Base-by-base conservation (phyloP, 64 coral and sea anemone genomes). In the Anthopleura sola region DNA sequence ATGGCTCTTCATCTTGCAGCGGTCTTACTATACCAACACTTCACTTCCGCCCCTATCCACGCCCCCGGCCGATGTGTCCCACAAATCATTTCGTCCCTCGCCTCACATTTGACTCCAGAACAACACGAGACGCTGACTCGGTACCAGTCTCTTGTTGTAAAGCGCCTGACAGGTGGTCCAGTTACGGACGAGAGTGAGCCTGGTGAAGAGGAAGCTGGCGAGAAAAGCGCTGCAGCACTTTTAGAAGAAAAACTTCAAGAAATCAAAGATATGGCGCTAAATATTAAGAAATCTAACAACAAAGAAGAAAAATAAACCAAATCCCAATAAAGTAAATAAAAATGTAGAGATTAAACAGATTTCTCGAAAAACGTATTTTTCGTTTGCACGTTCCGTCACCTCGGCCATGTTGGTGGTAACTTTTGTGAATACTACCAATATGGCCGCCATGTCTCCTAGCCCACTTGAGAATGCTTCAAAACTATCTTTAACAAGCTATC, bases 41-140 rank as follows among this genome's bases (percentile, higher is more conserved):
- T 94, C 84, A 95, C 97, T 53, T 80, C 87, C 75, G 89, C 89
- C 75, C 87, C 93, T 77, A 49, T 99, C 37, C 97, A 99, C 23
- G 93, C 92, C 0, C 97, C 97, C 0, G 97, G 97, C 16, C 90
- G 93, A 39, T 99, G 97, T 81, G 93, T 99, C 38, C 97, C 97
- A 60, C 97, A 99, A 23, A 86, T 99, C 55, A 92, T 99, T 74
- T 85, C 60, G 56, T 95, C 75, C 64, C 90, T 99, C 14, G 71
- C 57, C 46, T 60, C 79, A 14, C 81, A 88, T 36, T 80, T 99
- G 88, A 49, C 90, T 24, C 74, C 87, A 7, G 97, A 99, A 84
- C 87, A 94, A 20, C 86, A 90, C 50, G 88, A 86, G 0, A 99
- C 82, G 34, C 78, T 99, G 16, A 89, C 88, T 68, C 86, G 86